Evolutionary conservation across 2,797 vertebrate species (phyloP).

Genomic region (Buphagus erythrorhynchus): DNA sequence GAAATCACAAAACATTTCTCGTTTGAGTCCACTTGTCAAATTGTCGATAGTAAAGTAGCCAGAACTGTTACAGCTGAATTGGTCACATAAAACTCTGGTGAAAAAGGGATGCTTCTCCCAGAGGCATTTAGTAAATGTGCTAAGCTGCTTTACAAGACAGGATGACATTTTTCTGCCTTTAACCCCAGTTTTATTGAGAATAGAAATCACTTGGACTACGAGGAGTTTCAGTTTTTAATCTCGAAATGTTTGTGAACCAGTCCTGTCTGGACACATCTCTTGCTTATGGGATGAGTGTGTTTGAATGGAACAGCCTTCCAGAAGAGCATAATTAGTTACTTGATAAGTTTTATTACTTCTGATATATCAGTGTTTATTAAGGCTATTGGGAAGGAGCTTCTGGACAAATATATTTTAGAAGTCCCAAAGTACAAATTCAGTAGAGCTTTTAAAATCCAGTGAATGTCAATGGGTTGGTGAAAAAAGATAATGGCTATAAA

Average conservation of each 20-base stretch:
- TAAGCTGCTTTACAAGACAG: conserved; percentile 48
- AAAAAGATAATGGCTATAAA: not conserved
- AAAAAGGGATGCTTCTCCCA: conserved; percentile 44
- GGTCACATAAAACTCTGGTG: conserved; percentile 53
- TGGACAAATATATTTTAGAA: not conserved
- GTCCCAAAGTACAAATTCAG: not conserved
- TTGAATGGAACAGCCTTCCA: not conserved
- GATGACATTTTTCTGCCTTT: conserved; percentile 43
- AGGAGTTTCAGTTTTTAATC: not conserved
- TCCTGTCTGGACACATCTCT: not conserved
- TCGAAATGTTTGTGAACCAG: not conserved
- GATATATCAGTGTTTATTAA: not conserved
- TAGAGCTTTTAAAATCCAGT: not conserved
- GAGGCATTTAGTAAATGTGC: conserved; percentile 27
- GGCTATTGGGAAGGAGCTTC: not conserved
- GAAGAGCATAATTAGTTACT: not conserved
- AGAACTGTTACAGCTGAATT: conserved; percentile 57
- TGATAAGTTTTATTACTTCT: not conserved
- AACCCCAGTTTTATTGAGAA: conserved; percentile 20
- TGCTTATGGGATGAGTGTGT: not conserved
- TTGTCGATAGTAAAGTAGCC: conserved; percentile 31
- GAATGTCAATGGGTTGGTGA: not conserved
- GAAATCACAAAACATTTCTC: conserved; percentile 38
- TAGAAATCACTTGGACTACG: not conserved
- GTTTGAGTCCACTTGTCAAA: conserved; percentile 49